Evolutionary conservation across 2,113 vertebrate species (phyloP).

Genomic region (Grantiella picta): DNA sequence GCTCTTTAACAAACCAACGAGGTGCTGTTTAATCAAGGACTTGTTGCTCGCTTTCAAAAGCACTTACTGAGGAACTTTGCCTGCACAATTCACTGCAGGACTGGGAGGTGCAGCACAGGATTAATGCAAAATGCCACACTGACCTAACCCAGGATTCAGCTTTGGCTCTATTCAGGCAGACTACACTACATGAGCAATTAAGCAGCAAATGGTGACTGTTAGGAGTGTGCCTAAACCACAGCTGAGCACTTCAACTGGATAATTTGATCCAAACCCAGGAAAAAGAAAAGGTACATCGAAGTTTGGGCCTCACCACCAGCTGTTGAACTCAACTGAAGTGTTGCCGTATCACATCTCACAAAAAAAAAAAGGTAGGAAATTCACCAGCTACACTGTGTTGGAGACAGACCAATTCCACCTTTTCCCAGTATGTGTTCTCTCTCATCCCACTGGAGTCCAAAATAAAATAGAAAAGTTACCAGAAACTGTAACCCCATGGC

Average conservation of each 20-base stretch:
- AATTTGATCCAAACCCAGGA: conserved; percentile 1
- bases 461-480: neutral
- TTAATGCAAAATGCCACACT: conserved; percentile 6
- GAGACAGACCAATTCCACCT: neutral
- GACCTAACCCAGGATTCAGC: neutral
- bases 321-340: neutral
- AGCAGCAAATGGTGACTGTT: conserved; percentile 27
- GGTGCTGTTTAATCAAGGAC: neutral
- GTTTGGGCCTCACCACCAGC: neutral
- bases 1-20: neutral
- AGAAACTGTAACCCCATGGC: conserved; percentile 3
- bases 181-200: neutral
- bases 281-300: neutral
- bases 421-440: neutral
- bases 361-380: neutral
- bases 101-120: neutral
- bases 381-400: neutral
- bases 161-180: neutral
- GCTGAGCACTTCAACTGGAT: neutral
- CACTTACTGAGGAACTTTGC: neutral
- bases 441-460: conserved; percentile 4
- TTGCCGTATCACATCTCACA: neutral
- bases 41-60: neutral
- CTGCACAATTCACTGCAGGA: neutral
- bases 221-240: conserved; percentile 21